These are phyloP conservation scores for Microtus obscurus DNA, from an alignment of 2,797 vertebrate genomes.

Conservation along the genomic window DNA sequence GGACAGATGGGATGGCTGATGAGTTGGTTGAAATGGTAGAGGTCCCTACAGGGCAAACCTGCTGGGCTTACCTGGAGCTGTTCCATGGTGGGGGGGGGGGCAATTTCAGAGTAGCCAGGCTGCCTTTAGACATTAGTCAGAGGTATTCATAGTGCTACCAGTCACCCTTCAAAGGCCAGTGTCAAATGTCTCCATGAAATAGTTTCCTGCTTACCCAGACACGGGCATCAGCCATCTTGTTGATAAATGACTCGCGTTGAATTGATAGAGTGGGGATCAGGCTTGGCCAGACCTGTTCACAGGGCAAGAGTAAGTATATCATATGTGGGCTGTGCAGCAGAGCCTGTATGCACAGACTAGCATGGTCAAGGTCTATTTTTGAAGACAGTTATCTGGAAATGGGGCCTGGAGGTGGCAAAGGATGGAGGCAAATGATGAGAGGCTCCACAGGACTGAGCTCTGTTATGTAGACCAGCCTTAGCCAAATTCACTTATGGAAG, in stretches of 20 bases:
- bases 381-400: slow-evolving; percentile 21
- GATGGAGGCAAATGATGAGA: background rate
- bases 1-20: slow-evolving; percentile 67
- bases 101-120: slow-evolving; percentile 12
- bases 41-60: background rate
- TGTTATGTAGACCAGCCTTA: background rate
- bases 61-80: background rate
- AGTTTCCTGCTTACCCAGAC: slow-evolving; percentile 39
- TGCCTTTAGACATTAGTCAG: slow-evolving; percentile 69
- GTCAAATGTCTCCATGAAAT: slow-evolving; percentile 75
- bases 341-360: background rate
- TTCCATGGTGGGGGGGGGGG: background rate
- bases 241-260: slow-evolving; percentile 56
- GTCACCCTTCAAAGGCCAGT: slow-evolving; percentile 72
- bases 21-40: slow-evolving; percentile 69
- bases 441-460: background rate
- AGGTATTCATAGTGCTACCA: slow-evolving; percentile 46
- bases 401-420: background rate
- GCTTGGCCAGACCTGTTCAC: background rate
- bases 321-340: background rate
- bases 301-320: slow-evolving; percentile 38
- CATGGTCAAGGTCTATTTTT: slow-evolving; percentile 1
- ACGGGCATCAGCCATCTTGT: background rate
- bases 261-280: slow-evolving; percentile 19
- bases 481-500: background rate